Conservation (phyloP, 2,797 vertebrate genomes). For the Gymnothorax javanicus region DNA sequence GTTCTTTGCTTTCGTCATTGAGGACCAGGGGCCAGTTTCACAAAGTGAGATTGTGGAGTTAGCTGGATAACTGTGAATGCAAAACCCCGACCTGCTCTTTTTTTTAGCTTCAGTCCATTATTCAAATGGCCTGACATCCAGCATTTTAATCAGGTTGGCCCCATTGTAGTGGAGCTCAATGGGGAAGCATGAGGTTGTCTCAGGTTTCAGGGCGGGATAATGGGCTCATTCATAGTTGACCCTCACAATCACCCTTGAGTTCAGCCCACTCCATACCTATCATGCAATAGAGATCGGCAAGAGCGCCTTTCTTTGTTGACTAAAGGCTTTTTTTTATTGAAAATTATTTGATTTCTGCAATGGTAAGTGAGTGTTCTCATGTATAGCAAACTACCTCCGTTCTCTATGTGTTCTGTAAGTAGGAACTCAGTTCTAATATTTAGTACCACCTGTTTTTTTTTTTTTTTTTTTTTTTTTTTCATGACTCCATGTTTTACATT, state of each 20-base stretch:
- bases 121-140: neutral
- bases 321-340: neutral
- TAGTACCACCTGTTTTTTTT: neutral
- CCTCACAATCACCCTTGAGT: neutral
- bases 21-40: too few relatives aligned
- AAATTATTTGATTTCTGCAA: neutral
- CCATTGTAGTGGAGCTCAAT: neutral
- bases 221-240: slow-evolving; percentile 3
- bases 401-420: too few relatives aligned
- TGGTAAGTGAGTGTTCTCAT: neutral
- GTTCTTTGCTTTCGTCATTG: too few relatives aligned
- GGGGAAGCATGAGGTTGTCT: neutral
- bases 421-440: too few relatives aligned
- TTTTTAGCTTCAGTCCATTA: neutral
- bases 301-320: neutral
- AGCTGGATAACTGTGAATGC: too few relatives aligned
- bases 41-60: too few relatives aligned
- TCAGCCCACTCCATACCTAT: neutral
- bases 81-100: too few relatives aligned
- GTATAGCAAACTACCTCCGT: neutral
- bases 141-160: neutral
- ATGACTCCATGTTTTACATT: too few relatives aligned
- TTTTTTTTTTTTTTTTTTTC: too few relatives aligned
- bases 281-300: neutral
- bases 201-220: neutral